Evolutionary conservation across 2,797 vertebrate genomes (phyloP).

Genomic region (Gambusia yucatana): DNA sequence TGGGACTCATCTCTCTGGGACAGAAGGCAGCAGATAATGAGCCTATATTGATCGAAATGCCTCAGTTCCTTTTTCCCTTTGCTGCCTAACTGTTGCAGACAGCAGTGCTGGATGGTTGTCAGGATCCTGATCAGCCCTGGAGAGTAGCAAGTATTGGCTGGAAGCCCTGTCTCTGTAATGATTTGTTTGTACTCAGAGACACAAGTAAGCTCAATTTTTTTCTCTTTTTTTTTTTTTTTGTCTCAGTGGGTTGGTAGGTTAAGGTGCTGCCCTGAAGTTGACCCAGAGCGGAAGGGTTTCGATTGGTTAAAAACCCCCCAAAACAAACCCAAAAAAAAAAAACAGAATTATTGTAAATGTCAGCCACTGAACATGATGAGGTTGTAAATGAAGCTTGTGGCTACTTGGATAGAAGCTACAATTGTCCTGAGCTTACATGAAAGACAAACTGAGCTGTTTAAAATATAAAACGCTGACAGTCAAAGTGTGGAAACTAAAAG

Average conservation of each 20-base stretch:
- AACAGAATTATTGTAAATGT: slow-evolving; percentile 32
- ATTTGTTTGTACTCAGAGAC: slow-evolving; percentile 64
- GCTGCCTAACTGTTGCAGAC: slow-evolving; percentile 64
- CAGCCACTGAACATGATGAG: slow-evolving; percentile 26
- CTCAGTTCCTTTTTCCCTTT: slow-evolving; percentile 53
- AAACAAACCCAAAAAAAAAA: slow-evolving; percentile 20
- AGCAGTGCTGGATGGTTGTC: slow-evolving; percentile 59
- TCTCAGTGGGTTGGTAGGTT: slow-evolving; percentile 41
- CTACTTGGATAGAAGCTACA: slow-evolving; percentile 40
- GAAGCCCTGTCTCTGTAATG: slow-evolving; percentile 58
- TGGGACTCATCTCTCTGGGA: slow-evolving; percentile 68
- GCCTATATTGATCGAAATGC: slow-evolving; percentile 73
- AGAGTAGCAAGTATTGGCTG: slow-evolving; percentile 57
- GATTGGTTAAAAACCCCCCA: slow-evolving; percentile 21
- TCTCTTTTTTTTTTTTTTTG: not conserved
- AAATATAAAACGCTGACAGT: not conserved
- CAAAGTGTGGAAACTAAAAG: not conserved
- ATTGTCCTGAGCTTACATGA: not conserved
- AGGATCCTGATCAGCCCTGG: slow-evolving; percentile 55
- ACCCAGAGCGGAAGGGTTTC: slow-evolving; percentile 31
- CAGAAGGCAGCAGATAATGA: slow-evolving; percentile 76
- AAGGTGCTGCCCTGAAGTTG: slow-evolving; percentile 60
- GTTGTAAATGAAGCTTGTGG: slow-evolving; percentile 23
- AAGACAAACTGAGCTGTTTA: not conserved
- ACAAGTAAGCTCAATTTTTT: slow-evolving; percentile 35